Conservation (phyloP, 2,888 invertebrate genomes). For the Lochmaea crataegi region DNA sequence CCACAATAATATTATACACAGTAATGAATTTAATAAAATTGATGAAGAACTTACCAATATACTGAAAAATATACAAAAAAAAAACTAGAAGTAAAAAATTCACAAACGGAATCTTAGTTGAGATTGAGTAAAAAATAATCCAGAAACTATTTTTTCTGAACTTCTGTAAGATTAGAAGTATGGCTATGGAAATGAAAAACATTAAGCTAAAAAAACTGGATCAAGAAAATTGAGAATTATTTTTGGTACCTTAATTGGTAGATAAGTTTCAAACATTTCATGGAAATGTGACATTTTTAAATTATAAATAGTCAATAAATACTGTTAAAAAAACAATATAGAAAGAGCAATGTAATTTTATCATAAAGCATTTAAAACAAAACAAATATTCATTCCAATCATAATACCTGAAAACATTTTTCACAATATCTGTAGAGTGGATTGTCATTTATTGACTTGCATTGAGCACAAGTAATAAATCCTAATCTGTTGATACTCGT, state of each 20-base stretch:
- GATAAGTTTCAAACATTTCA: no score
- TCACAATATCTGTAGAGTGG: slow-evolving; percentile 76
- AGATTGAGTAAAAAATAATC: no score
- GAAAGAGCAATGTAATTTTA: slow-evolving; percentile 14
- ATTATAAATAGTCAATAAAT: background rate
- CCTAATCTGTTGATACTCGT: slow-evolving; percentile 61
- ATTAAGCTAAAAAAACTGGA: no score
- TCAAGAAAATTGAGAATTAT: no score
- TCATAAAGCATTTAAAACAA: slow-evolving; percentile 30
- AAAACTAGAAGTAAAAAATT: background rate
- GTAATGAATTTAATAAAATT: background rate
- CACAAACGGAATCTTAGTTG: no score
- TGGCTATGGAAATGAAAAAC: no score
- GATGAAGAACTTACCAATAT: background rate
- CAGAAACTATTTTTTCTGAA: no score
- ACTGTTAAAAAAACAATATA: background rate
- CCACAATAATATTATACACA: background rate
- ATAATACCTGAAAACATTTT: slow-evolving; percentile 74
- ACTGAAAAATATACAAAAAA: background rate
- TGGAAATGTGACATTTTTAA: background rate
- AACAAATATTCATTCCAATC: background rate
- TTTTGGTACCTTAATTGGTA: no score
- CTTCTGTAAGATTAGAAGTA: no score
- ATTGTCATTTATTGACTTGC: slow-evolving; percentile 71
- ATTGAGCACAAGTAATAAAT: slow-evolving; percentile 75